A percentile compares a stretch with the other conserved stretches of the same genome.
Evolutionary conservation across 2,113 vertebrate species (phyloP).

Genomic region (Podarcis cretensis): DNA sequence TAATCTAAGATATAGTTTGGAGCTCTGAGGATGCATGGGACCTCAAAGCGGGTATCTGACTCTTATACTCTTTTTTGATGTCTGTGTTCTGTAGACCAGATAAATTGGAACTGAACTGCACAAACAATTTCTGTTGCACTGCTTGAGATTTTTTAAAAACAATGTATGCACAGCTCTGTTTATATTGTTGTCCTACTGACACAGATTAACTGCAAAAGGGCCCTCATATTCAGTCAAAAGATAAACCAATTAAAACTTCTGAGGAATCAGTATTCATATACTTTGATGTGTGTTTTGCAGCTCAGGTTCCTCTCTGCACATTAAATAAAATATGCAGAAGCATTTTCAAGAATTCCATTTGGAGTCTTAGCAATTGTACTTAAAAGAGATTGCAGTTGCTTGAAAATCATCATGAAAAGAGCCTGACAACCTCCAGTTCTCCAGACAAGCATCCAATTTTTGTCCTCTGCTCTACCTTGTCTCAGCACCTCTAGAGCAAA

Average conservation of each 20-base stretch:
- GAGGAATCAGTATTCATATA: not conserved
- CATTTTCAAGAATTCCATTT: not conserved
- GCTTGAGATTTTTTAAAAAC: not conserved
- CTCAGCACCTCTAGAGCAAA: not conserved
- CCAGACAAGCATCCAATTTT: not conserved
- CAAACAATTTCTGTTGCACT: not conserved
- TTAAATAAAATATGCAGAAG: not conserved
- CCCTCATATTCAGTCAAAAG: not conserved
- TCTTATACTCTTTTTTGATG: too few species aligned
- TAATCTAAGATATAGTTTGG: too few species aligned
- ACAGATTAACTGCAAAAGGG: not conserved
- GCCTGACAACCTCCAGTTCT: slow-evolving; percentile 11
- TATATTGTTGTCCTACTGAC: not conserved
- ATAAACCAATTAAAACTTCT: slow-evolving; percentile 10
- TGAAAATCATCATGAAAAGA: slow-evolving; percentile 39
- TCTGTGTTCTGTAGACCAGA: not conserved
- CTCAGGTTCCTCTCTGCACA: not conserved
- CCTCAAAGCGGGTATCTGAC: too few species aligned
- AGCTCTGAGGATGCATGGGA: too few species aligned
- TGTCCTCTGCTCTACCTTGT: not conserved
- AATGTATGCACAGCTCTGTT: not conserved
- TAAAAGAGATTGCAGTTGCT: not conserved
- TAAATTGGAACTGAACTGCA: not conserved
- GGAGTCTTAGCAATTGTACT: not conserved
- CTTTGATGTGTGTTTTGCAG: not conserved